phyloP scores from a whole-genome alignment of 2,888 invertebrate genomes.

The Amiota communis region DNA sequence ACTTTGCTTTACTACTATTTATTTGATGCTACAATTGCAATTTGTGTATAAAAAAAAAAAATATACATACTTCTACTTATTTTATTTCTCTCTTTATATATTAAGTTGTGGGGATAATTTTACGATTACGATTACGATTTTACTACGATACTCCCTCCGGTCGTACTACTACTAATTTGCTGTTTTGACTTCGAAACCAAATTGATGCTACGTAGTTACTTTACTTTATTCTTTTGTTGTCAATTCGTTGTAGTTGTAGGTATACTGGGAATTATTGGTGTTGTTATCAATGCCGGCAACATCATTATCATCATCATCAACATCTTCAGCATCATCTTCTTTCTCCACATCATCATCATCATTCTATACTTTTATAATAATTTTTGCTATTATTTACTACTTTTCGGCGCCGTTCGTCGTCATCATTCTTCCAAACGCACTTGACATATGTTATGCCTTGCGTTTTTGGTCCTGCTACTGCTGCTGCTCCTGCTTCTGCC shows the following conservation, averaged over 20 bases:
- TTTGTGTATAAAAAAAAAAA: background rate
- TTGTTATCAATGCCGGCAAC: conserved; percentile 33
- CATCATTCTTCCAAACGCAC: conserved; percentile 47
- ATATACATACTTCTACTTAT: background rate
- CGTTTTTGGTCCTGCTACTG: conserved; percentile 29
- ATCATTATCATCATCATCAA: conserved; percentile 30
- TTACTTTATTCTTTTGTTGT: conserved; percentile 23
- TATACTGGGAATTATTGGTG: conserved; percentile 47
- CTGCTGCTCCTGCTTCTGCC: conserved; percentile 27
- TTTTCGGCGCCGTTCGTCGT: conserved; percentile 32
- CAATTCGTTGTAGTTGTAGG: conserved; percentile 54
- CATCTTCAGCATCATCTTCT: conserved; percentile 1
- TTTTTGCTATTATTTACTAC: conserved; percentile 26
- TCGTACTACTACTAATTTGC: background rate
- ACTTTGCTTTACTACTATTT: conserved; percentile 5
- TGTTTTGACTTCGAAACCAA: conserved; percentile 1
- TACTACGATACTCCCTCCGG: background rate
- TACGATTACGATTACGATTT: too few species aligned
- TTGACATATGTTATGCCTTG: conserved; percentile 56
- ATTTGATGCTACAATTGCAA: background rate
- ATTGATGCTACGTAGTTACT: conserved; percentile 32
- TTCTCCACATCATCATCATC: conserved; percentile 34
- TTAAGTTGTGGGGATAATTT: conserved; percentile 2
- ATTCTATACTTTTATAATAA: conserved; percentile 13
- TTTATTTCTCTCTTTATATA: background rate